Evolutionary conservation across 2,888 invertebrate species (phyloP).

Genomic region (Mesochorus sp.): DNA sequence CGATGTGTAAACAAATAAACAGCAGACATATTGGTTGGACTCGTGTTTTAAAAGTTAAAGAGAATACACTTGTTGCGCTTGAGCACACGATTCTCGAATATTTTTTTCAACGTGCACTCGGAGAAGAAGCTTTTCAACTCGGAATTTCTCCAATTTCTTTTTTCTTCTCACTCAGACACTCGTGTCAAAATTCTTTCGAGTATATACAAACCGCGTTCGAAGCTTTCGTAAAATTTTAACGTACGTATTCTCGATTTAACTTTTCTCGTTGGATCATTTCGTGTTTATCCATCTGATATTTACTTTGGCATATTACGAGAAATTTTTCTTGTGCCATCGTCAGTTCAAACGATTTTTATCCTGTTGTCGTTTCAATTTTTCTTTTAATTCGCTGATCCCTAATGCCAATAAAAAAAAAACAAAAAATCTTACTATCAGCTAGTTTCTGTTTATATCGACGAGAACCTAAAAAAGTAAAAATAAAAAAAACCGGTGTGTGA

Average conservation of each 20-base stretch:
- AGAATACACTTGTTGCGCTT: slow-evolving; percentile 7
- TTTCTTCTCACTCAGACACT: not conserved
- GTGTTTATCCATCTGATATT: slow-evolving; percentile 26
- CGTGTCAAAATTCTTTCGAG: slow-evolving; percentile 9
- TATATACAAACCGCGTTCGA: slow-evolving; percentile 5
- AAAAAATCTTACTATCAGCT: no score
- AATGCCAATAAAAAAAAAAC: not conserved
- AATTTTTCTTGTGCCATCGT: not conserved
- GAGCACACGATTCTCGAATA: slow-evolving; percentile 35
- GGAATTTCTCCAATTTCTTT: not conserved
- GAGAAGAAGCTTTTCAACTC: slow-evolving; percentile 40
- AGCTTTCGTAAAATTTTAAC: no score
- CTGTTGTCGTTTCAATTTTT: not conserved
- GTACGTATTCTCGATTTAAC: no score
- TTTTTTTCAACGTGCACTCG: slow-evolving; percentile 2
- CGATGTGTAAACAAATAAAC: not conserved
- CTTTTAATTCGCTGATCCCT: not conserved
- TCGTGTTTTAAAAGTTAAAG: not conserved
- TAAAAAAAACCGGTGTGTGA: not conserved
- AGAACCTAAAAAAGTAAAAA: not conserved
- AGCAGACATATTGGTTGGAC: no score
- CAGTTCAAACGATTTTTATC: not conserved
- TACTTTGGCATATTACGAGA: not conserved
- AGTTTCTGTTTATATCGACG: no score
- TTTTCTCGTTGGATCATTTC: slow-evolving; percentile 28